Base-by-base conservation (phyloP, 1,140 invertebrate genomes). In the Habropoda laboriosa region DNA sequence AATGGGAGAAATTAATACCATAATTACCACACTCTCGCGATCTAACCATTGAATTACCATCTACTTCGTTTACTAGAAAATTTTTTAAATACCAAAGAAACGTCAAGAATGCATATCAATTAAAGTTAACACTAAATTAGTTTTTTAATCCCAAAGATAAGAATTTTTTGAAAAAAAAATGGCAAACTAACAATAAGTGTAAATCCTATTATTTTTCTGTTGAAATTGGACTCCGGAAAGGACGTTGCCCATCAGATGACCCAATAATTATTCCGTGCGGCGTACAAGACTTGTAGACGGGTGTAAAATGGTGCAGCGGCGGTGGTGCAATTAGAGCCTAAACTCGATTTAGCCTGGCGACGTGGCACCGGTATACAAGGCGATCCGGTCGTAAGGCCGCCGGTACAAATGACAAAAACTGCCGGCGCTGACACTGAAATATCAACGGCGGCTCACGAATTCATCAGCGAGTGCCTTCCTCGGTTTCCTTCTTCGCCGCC, bases 401-500 rank as follows among this genome's bases (percentile, higher is more conserved):
- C 75, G 61, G 75, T 89, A 91, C 88, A 90, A 91, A 92, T 90
- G 89, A 91, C 87, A 88, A 91, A 89, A 87, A 82, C 82, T 55
- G 74, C 42, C 74, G 76, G 61, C 64, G 63, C 68, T 89, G 89
- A 89, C 88, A 86, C 83, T 90, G 89, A 91, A 91, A 92, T 92
- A 91, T 92, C 90, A 90, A 89, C 89, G 87, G 86, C 76, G 79
- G 82, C 81, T 88, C 87, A 83, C 86, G 81, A 89, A 91, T 92
- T 90, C 87, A 89, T 92, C 88, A 87, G 76, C 35, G 47, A 40
- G 57, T 49, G 60, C 80, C 83, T 74, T 32, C 71, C 57, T 51
- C 79, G 74, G 45, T 18, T 67, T 55, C 63, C 57, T 66, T 79
- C 51, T 35, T 49, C 67, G 67, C 60, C 53, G 63, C 71, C 72